phyloP scores from a whole-genome alignment of 2,888 invertebrate genomes.

The Diarsia rubi region DNA sequence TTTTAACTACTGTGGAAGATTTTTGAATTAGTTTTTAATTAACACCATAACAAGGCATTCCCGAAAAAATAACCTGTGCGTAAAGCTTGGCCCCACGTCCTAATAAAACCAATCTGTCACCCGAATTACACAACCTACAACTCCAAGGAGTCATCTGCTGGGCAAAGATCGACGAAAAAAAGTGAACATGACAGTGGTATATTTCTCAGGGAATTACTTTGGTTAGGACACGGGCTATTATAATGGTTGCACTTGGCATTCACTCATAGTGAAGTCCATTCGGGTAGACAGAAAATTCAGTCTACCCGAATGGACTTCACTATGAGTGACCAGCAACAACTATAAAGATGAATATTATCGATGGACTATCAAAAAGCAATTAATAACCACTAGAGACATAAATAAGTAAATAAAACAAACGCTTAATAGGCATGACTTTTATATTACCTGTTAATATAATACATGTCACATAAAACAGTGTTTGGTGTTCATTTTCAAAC shows the following conservation, averaged over 20 bases:
- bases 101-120: background rate
- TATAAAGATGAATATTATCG: background rate
- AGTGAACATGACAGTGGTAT: background rate
- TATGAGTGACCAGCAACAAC: background rate
- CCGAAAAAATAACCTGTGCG: background rate
- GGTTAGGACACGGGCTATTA: background rate
- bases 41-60: background rate
- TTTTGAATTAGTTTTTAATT: background rate
- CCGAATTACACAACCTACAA: background rate
- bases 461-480: slow-evolving; percentile 47
- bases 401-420: slow-evolving; percentile 21
- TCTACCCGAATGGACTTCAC: background rate
- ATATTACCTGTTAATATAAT: slow-evolving; percentile 45
- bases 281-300: too few species aligned
- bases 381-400: background rate
- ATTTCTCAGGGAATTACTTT: background rate
- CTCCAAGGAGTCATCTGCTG: background rate
- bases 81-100: background rate
- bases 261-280: too few species aligned
- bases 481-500: slow-evolving; percentile 56
- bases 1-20: background rate
- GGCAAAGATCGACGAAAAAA: background rate
- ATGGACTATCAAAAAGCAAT: background rate
- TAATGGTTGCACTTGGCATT: background rate
- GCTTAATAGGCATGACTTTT: slow-evolving; percentile 47